These are phyloP conservation scores for Nanorana parkeri DNA, from an alignment of 2,113 vertebrate genomes.

Conservation along the genomic window DNA sequence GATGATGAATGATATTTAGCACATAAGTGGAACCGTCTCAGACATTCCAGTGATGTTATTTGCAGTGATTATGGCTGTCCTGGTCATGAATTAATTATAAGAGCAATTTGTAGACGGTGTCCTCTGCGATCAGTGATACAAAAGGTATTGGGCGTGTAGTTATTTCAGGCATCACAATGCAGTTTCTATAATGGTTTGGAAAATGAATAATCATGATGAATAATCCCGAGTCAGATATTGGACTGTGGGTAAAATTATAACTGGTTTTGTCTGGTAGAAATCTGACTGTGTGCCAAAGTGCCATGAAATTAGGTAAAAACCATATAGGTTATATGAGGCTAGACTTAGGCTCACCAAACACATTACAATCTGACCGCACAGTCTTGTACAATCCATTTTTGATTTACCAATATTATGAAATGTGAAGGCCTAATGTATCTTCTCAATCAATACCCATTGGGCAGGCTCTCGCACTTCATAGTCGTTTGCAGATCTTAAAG, in stretches of 20 bases:
- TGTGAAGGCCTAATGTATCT: no score
- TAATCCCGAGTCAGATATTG: not conserved
- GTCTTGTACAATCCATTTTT: no score
- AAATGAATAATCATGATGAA: slow-evolving; percentile 7
- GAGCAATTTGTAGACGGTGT: slow-evolving; percentile 18
- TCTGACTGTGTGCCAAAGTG: no score
- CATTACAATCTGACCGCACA: no score
- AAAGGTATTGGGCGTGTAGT: not conserved
- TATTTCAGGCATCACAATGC: not conserved
- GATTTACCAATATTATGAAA: no score
- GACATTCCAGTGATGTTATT: not conserved
- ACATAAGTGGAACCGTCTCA: not conserved
- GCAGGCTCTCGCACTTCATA: no score
- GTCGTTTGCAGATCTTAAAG: no score
- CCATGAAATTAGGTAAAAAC: no score
- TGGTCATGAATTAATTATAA: slow-evolving; percentile 9
- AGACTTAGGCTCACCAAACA: no score
- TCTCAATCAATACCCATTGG: no score
- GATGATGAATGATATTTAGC: no score
- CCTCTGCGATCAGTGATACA: not conserved
- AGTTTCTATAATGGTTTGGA: slow-evolving; percentile 3
- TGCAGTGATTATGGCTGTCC: not conserved
- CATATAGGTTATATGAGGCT: no score
- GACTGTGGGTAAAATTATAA: not conserved
- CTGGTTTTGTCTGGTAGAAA: not conserved